These are phyloP conservation scores for Lagopus leucura DNA, from an alignment of 2,113 vertebrate genomes.

Conservation along the genomic window DNA sequence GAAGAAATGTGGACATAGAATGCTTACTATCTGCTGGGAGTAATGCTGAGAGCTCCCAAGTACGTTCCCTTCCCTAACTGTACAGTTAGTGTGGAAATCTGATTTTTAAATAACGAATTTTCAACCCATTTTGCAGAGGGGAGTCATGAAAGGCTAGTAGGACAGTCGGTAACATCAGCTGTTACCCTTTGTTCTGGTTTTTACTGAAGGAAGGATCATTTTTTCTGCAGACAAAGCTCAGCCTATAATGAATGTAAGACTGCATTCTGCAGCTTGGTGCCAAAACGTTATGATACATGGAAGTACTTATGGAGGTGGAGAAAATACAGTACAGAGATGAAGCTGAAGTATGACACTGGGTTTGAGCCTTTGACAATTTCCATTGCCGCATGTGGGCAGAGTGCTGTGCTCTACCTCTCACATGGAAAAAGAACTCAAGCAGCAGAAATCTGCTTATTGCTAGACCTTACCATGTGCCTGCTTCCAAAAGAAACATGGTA, in stretches of 20 bases:
- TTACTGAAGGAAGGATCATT: not conserved
- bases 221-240: not conserved
- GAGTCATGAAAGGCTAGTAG: not conserved
- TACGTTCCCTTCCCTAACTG: not conserved
- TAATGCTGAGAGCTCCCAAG: not conserved
- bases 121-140: not conserved
- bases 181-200: not conserved
- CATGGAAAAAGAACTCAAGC: not conserved
- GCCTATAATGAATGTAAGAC: not conserved
- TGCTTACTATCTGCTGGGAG: not conserved
- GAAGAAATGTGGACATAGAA: not conserved
- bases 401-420: not conserved
- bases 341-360: not conserved
- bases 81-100: constrained; percentile 9
- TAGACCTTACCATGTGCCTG: not conserved
- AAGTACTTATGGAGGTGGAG: not conserved
- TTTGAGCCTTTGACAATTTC: not conserved
- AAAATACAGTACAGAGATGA: not conserved
- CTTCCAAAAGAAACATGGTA: not conserved
- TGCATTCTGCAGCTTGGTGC: not conserved
- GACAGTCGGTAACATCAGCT: not conserved
- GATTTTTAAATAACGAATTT: not conserved
- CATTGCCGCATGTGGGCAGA: not conserved
- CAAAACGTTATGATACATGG: not conserved
- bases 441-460: not conserved